Percentiles rank a stretch among this genome's conserved stretches.
phyloP scores from a whole-genome alignment of 1,140 invertebrate species.

The Bombus pascuorum region DNA sequence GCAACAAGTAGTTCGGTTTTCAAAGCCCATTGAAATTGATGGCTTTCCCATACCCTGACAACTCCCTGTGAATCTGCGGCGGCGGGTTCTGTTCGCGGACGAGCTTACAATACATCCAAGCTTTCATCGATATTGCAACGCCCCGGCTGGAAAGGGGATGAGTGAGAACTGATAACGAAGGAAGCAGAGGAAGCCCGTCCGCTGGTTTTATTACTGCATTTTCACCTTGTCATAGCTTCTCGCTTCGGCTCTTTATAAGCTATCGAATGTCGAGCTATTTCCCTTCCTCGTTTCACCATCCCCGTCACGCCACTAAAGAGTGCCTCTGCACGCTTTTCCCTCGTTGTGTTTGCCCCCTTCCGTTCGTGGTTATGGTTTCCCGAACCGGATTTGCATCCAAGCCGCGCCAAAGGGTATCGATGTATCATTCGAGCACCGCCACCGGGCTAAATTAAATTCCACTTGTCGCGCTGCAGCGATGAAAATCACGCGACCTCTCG shows the following conservation, averaged over 20 bases:
- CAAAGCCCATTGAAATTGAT: slow-evolving; percentile 84
- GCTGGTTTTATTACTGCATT: slow-evolving; percentile 82
- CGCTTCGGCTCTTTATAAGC: slow-evolving; percentile 78
- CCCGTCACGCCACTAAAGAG: neutral
- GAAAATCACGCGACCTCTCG: neutral
- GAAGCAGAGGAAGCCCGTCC: slow-evolving; percentile 72
- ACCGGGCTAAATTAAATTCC: slow-evolving; percentile 36
- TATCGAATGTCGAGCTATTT: slow-evolving; percentile 74
- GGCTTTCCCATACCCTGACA: slow-evolving; percentile 83
- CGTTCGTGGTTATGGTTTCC: slow-evolving; percentile 25
- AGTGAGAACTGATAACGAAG: slow-evolving; percentile 58
- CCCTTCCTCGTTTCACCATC: slow-evolving; percentile 2
- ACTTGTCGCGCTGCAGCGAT: neutral
- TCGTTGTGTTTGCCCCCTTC: neutral
- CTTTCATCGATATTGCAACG: slow-evolving; percentile 81
- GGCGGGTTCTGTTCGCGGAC: slow-evolving; percentile 75
- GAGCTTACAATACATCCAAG: slow-evolving; percentile 80
- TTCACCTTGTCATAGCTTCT: slow-evolving; percentile 81
- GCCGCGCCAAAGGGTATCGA: slow-evolving; percentile 25
- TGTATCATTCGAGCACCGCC: slow-evolving; percentile 45
- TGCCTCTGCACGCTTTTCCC: neutral
- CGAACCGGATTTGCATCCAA: slow-evolving; percentile 30
- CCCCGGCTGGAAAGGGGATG: slow-evolving; percentile 38
- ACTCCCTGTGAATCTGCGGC: slow-evolving; percentile 73
- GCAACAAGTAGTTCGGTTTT: slow-evolving; percentile 84